A percentile compares a stretch with the other conserved stretches of the same genome.
Conservation (phyloP, 2,797 vertebrate species). For the Lagodon rhomboides region DNA sequence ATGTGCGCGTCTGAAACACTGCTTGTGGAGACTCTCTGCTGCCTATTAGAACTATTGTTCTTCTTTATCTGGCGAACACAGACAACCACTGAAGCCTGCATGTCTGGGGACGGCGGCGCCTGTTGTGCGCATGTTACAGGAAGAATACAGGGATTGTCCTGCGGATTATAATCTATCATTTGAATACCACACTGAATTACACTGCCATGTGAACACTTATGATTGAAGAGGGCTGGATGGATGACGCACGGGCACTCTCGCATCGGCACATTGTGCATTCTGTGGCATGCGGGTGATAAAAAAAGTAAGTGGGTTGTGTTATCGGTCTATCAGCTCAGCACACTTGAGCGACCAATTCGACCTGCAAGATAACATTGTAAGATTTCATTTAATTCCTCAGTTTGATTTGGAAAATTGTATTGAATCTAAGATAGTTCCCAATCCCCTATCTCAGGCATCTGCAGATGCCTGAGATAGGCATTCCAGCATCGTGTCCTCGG, state of each 20-base stretch:
- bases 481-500: conserved; percentile 71
- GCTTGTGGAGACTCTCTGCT: conserved; percentile 80
- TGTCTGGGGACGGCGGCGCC: conserved; percentile 65
- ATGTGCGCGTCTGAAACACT: conserved; percentile 84
- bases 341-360: conserved; percentile 72
- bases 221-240: conserved; percentile 54
- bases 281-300: conserved; percentile 55
- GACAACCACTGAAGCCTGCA: conserved; percentile 78
- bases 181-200: conserved; percentile 68
- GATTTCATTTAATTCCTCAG: conserved; percentile 75
- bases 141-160: conserved; percentile 74
- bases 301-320: conserved; percentile 60
- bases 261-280: conserved; percentile 56
- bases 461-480: conserved; percentile 61
- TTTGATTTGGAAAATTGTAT: conserved; percentile 78
- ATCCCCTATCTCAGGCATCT: conserved; percentile 67
- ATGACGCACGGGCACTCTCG: conserved; percentile 26
- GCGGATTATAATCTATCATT: conserved; percentile 75
- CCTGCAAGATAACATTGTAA: conserved; percentile 67
- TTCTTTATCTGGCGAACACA: conserved; percentile 90
- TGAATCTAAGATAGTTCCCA: conserved; percentile 66
- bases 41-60: conserved; percentile 91
- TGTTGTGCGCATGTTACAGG: conserved; percentile 69
- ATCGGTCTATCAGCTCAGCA: conserved; percentile 67
- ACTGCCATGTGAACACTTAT: conserved; percentile 56